Evolutionary conservation across 2,797 vertebrate genomes (phyloP).

Genomic region (Sebastolobus alascanus): DNA sequence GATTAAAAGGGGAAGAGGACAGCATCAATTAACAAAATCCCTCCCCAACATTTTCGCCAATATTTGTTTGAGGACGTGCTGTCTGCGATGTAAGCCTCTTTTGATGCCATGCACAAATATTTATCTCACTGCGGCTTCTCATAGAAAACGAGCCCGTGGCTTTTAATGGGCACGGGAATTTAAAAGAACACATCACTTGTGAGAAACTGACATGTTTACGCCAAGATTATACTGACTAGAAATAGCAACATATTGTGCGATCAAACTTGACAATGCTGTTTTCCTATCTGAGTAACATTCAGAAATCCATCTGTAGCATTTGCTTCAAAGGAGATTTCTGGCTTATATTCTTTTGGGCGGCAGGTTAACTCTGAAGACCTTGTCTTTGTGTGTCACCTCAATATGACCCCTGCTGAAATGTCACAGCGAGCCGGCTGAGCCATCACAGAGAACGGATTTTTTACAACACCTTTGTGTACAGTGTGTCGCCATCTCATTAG

Average conservation of each 20-base stretch:
- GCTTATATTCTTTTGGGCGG: slow-evolving; percentile 27
- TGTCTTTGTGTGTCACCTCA: slow-evolving; percentile 64
- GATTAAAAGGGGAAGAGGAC: slow-evolving; percentile 85
- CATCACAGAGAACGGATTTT: slow-evolving; percentile 58
- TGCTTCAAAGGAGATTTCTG: slow-evolving; percentile 34
- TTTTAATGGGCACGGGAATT: slow-evolving; percentile 61
- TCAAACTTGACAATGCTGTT: slow-evolving; percentile 46
- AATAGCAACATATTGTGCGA: slow-evolving; percentile 46
- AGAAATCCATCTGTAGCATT: slow-evolving; percentile 35
- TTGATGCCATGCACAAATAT: slow-evolving; percentile 77
- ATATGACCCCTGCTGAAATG: slow-evolving; percentile 70
- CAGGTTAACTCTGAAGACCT: slow-evolving; percentile 50
- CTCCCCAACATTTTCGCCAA: slow-evolving; percentile 78
- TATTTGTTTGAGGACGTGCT: slow-evolving; percentile 82
- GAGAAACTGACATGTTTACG: slow-evolving; percentile 61
- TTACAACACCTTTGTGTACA: slow-evolving; percentile 77
- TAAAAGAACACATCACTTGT: slow-evolving; percentile 54
- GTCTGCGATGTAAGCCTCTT: slow-evolving; percentile 76
- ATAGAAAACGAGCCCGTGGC: slow-evolving; percentile 46
- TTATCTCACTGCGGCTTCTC: slow-evolving; percentile 65
- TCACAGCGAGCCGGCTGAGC: slow-evolving; percentile 49
- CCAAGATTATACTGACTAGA: slow-evolving; percentile 46
- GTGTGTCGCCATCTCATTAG: slow-evolving; percentile 76
- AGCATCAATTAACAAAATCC: slow-evolving; percentile 85
- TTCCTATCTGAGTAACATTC: slow-evolving; percentile 27